Conservation (phyloP, 2,113 vertebrate species). For the Halichoeres trimaculatus region DNA sequence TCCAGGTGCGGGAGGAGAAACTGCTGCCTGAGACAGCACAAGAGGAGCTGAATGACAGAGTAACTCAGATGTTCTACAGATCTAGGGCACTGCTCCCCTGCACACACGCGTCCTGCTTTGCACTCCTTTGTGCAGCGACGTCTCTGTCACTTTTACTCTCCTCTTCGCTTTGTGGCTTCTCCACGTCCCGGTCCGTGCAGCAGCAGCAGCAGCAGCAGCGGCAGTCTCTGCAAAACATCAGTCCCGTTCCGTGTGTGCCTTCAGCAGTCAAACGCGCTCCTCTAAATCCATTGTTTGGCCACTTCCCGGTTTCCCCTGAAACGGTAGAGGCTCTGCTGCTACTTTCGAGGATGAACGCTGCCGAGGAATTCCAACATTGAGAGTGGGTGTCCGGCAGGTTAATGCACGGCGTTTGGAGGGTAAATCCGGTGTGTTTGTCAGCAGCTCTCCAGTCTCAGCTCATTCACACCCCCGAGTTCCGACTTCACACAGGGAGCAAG, state of each 20-base stretch:
- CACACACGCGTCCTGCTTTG: constrained; percentile 60
- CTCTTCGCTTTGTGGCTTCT: constrained; percentile 49
- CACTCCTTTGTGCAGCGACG: constrained; percentile 59
- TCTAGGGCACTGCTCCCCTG: constrained; percentile 63
- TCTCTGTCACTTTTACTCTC: constrained; percentile 54
- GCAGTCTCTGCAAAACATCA: constrained; percentile 42
- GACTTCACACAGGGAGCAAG: constrained; percentile 54
- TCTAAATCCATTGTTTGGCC: constrained; percentile 30
- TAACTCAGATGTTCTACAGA: constrained; percentile 60
- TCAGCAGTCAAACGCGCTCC: constrained; percentile 22
- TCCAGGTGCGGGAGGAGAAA: constrained; percentile 52
- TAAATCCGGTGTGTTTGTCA: constrained; percentile 61
- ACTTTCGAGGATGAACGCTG: constrained; percentile 50
- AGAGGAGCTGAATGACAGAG: constrained; percentile 58
- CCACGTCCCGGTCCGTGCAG: constrained; percentile 42
- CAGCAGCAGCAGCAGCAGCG: constrained; percentile 20
- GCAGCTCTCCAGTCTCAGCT: constrained; percentile 64
- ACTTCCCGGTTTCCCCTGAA: constrained; percentile 42
- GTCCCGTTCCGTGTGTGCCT: constrained; percentile 38
- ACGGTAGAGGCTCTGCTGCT: background rate
- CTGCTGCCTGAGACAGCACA: constrained; percentile 31
- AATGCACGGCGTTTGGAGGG: constrained; percentile 29
- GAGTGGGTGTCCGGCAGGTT: constrained; percentile 27
- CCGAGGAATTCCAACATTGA: constrained; percentile 24
- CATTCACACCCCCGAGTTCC: constrained; percentile 73